phyloP scores from a whole-genome alignment of 2,113 vertebrate species.

The Macrotis lagotis region DNA sequence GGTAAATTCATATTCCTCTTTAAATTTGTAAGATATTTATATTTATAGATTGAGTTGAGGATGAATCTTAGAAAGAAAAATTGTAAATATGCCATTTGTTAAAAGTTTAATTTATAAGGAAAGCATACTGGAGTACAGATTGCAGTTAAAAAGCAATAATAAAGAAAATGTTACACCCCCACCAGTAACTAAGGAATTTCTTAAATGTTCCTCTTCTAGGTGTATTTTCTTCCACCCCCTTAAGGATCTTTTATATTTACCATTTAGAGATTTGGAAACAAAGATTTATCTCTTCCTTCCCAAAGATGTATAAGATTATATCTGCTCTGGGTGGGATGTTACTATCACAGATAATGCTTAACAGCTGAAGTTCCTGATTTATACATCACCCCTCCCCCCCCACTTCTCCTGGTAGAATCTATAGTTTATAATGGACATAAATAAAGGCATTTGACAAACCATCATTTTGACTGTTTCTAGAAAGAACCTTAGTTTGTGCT shows the following conservation, averaged over 20 bases:
- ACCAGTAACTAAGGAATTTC: background rate
- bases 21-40: constrained; percentile 13
- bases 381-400: constrained; percentile 26
- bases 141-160: constrained; percentile 1
- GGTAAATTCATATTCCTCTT: background rate
- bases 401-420: constrained; percentile 3
- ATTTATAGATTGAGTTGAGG: background rate
- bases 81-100: background rate
- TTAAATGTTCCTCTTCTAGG: background rate
- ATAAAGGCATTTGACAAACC: constrained; percentile 14
- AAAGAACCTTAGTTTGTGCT: background rate
- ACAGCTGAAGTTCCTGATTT: constrained; percentile 27
- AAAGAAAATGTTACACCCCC: background rate
- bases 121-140: background rate
- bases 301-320: background rate
- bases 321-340: background rate
- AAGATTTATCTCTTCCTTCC: background rate
- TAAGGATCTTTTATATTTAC: background rate
- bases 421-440: constrained; percentile 29
- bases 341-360: background rate
- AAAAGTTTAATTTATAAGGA: background rate
- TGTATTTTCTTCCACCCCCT: background rate
- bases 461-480: background rate
- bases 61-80: background rate
- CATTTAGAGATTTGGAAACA: background rate